A percentile compares a stretch with the other conserved stretches of the same genome.
Conservation (phyloP, 2,797 vertebrate genomes). For the Melanotaenia maccullochi region DNA sequence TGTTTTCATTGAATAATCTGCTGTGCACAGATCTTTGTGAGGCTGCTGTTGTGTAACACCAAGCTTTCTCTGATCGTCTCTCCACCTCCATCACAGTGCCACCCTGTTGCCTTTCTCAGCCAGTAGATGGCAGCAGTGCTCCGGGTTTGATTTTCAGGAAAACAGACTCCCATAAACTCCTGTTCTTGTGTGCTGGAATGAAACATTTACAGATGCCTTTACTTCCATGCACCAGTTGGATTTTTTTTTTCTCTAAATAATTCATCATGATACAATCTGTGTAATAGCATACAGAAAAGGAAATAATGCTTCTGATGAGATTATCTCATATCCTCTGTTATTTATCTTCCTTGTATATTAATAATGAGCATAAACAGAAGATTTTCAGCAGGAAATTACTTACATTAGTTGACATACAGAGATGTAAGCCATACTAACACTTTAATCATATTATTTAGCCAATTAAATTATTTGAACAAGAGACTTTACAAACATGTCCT, state of each 20-base stretch:
- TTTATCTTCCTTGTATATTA: constrained; percentile 20
- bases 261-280: constrained; percentile 23
- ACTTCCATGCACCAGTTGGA: not conserved
- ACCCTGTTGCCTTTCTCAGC: constrained; percentile 13
- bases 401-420: constrained; percentile 10
- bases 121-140: constrained; percentile 82
- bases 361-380: not conserved
- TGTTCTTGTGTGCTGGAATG: constrained; percentile 52
- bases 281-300: constrained; percentile 34
- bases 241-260: constrained; percentile 15
- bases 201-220: constrained; percentile 14
- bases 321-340: constrained; percentile 45
- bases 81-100: not conserved
- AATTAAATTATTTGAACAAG: constrained; percentile 1
- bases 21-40: too few relatives aligned
- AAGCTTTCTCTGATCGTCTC: not conserved
- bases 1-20: not conserved
- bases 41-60: constrained; percentile 3
- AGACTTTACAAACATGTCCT: not conserved
- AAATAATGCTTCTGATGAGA: constrained; percentile 48
- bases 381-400: constrained; percentile 58
- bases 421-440: not conserved
- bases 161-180: not conserved
- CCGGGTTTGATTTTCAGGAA: constrained; percentile 43
- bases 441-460: not conserved